Evolutionary conservation across 35 echinoderm and acorn worm genomes (phyloP).

Genomic region (Holothuria glaberrima): DNA sequence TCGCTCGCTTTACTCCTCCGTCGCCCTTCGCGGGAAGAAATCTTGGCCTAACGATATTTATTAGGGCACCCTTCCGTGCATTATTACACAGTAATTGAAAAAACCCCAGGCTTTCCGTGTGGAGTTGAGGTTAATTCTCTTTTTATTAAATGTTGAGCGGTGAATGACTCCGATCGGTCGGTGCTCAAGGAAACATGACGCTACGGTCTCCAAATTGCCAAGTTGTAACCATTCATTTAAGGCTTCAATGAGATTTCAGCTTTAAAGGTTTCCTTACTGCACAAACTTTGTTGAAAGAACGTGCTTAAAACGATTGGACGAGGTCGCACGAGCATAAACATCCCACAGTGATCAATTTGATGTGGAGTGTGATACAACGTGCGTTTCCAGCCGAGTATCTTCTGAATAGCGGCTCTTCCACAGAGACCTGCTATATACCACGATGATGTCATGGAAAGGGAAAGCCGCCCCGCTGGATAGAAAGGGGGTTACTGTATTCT

Average conservation of each 20-base stretch:
- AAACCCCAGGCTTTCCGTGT: slow-evolving; percentile 42
- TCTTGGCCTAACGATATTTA: slow-evolving; percentile 31
- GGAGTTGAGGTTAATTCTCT: slow-evolving; percentile 51
- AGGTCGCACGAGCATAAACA: too few species aligned
- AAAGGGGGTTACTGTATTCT: too few species aligned
- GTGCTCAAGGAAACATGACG: neutral
- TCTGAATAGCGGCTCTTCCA: too few species aligned
- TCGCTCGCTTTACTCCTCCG: neutral
- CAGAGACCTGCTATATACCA: too few species aligned
- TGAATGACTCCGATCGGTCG: slow-evolving; percentile 32
- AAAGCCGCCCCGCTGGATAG: too few species aligned
- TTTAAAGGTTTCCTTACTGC: too few species aligned
- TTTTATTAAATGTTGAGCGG: slow-evolving; percentile 53
- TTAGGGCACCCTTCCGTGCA: slow-evolving; percentile 33
- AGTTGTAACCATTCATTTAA: neutral
- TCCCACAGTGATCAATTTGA: too few species aligned
- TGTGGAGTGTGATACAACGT: too few species aligned
- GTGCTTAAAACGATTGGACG: neutral
- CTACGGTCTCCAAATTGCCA: neutral
- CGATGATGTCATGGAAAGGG: too few species aligned
- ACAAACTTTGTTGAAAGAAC: too few species aligned
- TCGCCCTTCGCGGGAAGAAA: slow-evolving; percentile 14
- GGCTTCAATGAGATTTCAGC: too few species aligned
- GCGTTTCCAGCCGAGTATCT: too few species aligned
- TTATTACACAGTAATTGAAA: slow-evolving; percentile 52